Percentiles rank a stretch among this genome's conserved stretches.
Conservation (phyloP, 92 coral and sea anemone genomes). For the Nematostella vectensis region DNA sequence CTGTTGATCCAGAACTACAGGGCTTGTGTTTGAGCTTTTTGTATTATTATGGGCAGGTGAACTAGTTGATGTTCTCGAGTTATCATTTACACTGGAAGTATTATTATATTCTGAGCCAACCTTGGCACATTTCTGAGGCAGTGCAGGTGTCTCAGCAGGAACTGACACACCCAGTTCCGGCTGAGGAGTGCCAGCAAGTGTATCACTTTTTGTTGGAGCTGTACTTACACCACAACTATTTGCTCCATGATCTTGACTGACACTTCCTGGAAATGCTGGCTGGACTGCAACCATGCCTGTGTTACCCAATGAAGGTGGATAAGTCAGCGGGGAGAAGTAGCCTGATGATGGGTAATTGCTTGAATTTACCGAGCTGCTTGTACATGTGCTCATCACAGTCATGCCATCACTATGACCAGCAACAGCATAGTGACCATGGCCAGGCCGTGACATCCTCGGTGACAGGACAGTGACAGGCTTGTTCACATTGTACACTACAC, state of each 20-base stretch:
- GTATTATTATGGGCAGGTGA: neutral
- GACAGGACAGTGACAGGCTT: neutral
- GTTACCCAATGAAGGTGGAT: neutral
- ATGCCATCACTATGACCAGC: neutral
- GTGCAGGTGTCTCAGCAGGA: neutral
- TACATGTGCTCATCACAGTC: neutral
- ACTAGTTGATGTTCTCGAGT: neutral
- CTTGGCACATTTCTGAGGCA: neutral
- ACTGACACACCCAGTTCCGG: neutral
- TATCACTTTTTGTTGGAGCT: neutral
- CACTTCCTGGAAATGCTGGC: neutral
- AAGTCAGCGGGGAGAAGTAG: neutral
- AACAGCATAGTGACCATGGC: slow-evolving; percentile 2
- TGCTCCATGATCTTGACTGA: neutral
- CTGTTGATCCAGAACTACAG: neutral
- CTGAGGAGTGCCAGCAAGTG: neutral
- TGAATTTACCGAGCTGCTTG: neutral
- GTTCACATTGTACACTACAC: neutral
- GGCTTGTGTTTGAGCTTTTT: neutral
- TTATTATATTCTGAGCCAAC: neutral
- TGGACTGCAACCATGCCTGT: neutral
- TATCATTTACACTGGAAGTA: neutral
- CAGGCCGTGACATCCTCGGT: neutral
- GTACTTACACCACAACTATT: neutral
- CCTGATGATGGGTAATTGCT: neutral